Conservation (phyloP, 2,797 vertebrate genomes). For the Gambusia yucatana region DNA sequence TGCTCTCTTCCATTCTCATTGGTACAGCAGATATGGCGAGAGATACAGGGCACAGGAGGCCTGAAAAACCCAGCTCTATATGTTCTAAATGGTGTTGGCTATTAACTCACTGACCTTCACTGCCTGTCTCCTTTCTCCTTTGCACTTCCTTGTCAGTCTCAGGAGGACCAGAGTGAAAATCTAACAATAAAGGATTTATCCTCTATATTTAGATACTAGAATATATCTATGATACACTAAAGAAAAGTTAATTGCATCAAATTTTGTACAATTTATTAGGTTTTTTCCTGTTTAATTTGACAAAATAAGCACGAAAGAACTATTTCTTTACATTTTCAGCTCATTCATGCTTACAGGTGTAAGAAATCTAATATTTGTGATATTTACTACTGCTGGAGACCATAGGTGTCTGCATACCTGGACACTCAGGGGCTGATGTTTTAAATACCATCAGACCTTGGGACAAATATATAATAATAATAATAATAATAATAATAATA, state of each 20-base stretch:
- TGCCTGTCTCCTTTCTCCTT: constrained; percentile 40
- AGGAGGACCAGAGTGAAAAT: constrained; percentile 32
- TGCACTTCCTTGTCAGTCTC: constrained; percentile 49
- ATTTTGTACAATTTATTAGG: background rate
- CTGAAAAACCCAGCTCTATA: constrained; percentile 57
- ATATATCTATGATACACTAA: background rate
- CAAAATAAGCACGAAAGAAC: background rate
- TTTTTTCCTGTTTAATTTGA: background rate
- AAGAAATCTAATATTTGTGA: background rate
- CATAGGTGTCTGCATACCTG: background rate
- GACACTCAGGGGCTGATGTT: background rate
- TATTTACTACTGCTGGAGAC: background rate
- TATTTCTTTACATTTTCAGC: background rate
- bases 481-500: too few species aligned
- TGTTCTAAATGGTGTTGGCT: constrained; percentile 69
- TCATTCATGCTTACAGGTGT: background rate
- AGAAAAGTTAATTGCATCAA: background rate
- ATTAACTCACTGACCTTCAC: constrained; percentile 74
- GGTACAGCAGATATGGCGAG: constrained; percentile 77
- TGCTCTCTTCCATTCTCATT: constrained; percentile 75
- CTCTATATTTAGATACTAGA: background rate
- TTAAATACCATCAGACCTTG: background rate
- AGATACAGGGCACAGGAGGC: constrained; percentile 70
- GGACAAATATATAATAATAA: background rate
- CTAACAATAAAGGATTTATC: background rate